Conservation (phyloP, 1,140 invertebrate species). For the Drosophila kohkoa region DNA sequence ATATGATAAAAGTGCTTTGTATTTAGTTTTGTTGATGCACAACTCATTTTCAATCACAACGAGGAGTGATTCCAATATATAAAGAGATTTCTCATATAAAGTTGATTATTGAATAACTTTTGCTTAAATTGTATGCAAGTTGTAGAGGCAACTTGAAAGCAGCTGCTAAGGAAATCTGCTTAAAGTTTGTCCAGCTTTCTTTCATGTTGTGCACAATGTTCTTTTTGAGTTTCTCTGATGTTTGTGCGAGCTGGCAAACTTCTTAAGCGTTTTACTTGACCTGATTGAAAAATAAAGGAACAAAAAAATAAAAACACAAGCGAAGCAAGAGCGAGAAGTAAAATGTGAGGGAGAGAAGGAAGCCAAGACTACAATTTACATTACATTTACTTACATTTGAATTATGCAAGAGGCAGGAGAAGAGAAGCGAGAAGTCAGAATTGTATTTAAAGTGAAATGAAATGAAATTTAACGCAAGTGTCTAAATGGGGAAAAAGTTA, state of each 20-base stretch:
- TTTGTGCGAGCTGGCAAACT: neutral
- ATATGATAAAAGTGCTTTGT: neutral
- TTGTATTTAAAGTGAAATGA: neutral
- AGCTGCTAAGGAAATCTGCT: slow-evolving; percentile 1
- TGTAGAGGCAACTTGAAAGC: neutral
- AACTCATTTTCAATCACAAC: neutral
- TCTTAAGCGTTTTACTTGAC: neutral
- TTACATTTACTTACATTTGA: slow-evolving; percentile 5
- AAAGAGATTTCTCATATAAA: neutral
- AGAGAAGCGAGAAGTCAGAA: neutral
- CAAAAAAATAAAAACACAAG: neutral
- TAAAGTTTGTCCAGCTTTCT: slow-evolving; percentile 4
- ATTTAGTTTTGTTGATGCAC: neutral
- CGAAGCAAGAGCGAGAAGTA: neutral
- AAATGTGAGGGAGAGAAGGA: neutral
- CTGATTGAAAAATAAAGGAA: slow-evolving; percentile 2
- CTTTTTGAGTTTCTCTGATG: slow-evolving; percentile 4
- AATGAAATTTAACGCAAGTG: neutral
- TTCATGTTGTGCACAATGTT: slow-evolving; percentile 6
- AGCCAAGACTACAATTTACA: neutral
- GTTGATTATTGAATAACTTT: neutral
- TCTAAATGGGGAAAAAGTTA: neutral
- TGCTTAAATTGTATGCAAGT: neutral
- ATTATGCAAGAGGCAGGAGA: neutral
- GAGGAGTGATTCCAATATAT: neutral